phyloP scores from a whole-genome alignment of 2,797 vertebrate species.

The Linurgus olivaceus region DNA sequence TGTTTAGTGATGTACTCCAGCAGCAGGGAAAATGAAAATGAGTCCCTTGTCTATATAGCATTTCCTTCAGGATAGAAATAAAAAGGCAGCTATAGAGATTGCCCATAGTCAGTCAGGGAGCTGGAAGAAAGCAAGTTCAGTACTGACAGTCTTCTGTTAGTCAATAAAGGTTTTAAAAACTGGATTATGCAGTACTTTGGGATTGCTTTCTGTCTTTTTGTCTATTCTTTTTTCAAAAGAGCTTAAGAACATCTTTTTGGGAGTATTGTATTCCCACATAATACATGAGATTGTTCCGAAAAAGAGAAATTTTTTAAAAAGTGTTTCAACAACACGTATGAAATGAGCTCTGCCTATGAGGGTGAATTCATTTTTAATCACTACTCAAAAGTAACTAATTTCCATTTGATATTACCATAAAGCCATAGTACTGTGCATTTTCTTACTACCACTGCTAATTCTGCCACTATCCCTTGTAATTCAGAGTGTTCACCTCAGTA shows the following conservation, averaged over 20 bases:
- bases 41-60: background rate
- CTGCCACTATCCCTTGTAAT: background rate
- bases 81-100: background rate
- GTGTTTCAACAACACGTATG: accelerated
- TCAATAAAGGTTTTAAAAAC: background rate
- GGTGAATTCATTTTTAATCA: background rate
- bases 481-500: background rate
- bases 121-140: background rate
- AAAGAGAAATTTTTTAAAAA: too few species aligned
- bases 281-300: background rate
- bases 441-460: background rate
- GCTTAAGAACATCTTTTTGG: background rate
- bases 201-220: background rate
- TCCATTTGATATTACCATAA: background rate
- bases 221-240: background rate
- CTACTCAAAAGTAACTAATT: background rate
- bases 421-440: background rate
- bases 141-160: background rate
- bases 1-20: background rate
- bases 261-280: background rate
- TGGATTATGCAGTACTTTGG: background rate
- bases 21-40: background rate
- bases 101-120: background rate
- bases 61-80: background rate
- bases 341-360: background rate